These are phyloP conservation scores for Pollenia amentaria DNA, from an alignment of 2,888 invertebrate species.

Conservation along the genomic window DNA sequence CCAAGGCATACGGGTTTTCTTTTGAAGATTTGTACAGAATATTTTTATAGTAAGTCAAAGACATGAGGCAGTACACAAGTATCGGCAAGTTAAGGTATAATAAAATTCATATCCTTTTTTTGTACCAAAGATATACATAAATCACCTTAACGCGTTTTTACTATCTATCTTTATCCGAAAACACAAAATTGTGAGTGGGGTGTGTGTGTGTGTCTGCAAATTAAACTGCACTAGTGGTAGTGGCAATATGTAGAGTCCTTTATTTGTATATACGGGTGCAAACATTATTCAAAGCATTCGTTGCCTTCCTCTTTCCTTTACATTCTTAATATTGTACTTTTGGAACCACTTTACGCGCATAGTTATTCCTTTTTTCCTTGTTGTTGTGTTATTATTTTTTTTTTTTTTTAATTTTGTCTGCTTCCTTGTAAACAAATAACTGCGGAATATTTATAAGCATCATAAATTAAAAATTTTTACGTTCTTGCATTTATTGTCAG, in stretches of 20 bases:
- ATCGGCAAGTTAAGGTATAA: conserved; percentile 58
- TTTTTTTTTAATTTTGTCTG: conserved; percentile 2
- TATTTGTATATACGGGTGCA: neutral
- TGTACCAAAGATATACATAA: conserved; percentile 70
- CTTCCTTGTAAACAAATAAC: conserved; percentile 78
- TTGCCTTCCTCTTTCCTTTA: neutral
- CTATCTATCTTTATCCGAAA: conserved; percentile 1
- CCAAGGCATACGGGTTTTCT: conserved; percentile 76
- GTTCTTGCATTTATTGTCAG: conserved; percentile 80
- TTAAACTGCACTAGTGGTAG: neutral
- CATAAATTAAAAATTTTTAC: conserved; percentile 81
- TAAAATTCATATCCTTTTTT: conserved; percentile 74
- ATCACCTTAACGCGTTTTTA: conserved; percentile 73
- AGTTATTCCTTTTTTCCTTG: conserved; percentile 21
- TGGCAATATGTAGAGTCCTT: neutral
- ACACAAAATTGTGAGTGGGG: neutral
- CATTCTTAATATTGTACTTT: conserved; percentile 19
- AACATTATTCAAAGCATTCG: conserved; percentile 49
- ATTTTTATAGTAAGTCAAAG: too few relatives aligned
- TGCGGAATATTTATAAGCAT: conserved; percentile 83
- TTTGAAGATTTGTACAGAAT: neutral
- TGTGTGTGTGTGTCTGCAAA: neutral
- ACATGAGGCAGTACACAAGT: neutral
- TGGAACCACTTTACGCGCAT: conserved; percentile 34
- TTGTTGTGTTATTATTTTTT: neutral